Conservation (phyloP, 2,888 invertebrate genomes). For the Polymixis flavicincta region DNA sequence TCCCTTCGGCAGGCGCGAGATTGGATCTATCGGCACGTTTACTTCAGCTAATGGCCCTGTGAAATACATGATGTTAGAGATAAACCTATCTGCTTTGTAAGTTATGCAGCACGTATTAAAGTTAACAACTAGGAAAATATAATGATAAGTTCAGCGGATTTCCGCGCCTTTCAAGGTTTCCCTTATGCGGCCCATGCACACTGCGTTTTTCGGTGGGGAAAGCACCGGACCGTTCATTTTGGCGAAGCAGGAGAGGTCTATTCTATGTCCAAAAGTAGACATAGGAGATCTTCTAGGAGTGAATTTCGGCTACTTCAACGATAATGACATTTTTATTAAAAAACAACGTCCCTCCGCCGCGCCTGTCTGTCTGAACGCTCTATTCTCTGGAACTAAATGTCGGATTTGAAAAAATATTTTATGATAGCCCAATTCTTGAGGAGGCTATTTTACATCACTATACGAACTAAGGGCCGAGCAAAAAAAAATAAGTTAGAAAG, state of each 20-base stretch:
- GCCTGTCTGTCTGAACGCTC: no score
- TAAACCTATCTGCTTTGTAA: neutral
- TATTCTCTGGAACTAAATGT: no score
- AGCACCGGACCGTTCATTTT: neutral
- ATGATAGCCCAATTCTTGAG: no score
- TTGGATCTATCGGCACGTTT: conserved; percentile 96
- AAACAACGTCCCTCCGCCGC: no score
- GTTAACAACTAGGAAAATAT: neutral
- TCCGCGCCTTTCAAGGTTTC: no score
- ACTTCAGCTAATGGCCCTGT: conserved; percentile 96
- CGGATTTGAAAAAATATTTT: no score
- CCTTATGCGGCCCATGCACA: no score
- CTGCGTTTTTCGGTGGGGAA: neutral
- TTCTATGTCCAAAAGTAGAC: neutral
- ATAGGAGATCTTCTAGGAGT: neutral
- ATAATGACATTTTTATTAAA: no score
- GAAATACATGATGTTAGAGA: conserved; percentile 28
- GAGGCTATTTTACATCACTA: no score
- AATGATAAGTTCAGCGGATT: neutral
- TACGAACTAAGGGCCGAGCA: no score
- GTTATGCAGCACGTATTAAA: neutral
- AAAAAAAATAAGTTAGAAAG: neutral
- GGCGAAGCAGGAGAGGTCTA: neutral
- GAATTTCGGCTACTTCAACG: no score
- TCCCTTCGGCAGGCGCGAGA: conserved; percentile 96